phyloP scores from a whole-genome alignment of 2,113 vertebrate species.

The Leptodactylus fuscus region DNA sequence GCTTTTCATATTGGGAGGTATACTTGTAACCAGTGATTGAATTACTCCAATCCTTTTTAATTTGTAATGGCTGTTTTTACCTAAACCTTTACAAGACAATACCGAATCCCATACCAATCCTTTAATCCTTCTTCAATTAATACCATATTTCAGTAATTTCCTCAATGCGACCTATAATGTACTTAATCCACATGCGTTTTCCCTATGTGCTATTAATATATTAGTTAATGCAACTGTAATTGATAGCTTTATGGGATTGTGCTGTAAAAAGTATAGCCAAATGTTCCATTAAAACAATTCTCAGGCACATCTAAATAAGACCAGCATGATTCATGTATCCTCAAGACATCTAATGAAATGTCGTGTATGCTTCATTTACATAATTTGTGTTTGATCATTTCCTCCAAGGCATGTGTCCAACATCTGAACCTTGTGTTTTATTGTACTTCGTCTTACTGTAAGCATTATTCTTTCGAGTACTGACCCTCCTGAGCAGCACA shows the following conservation, averaged over 20 bases:
- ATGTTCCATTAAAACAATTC: conserved; percentile 27
- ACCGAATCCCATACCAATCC: background rate
- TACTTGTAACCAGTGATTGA: background rate
- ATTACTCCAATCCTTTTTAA: background rate
- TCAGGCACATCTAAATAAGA: conserved; percentile 39
- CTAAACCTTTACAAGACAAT: background rate
- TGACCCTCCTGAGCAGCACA: conserved; percentile 29
- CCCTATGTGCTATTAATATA: background rate
- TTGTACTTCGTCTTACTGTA: conserved; percentile 1
- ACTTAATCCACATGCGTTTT: background rate
- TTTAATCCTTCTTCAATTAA: background rate
- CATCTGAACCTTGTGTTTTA: conserved; percentile 39
- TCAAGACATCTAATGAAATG: conserved; percentile 39
- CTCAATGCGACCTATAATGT: background rate
- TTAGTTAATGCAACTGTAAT: conserved; percentile 1
- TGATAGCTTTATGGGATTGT: background rate
- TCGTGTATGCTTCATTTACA: conserved; percentile 41
- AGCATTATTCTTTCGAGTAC: conserved; percentile 19
- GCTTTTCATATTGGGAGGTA: background rate
- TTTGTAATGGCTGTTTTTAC: conserved; percentile 4
- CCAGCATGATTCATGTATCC: conserved; percentile 35
- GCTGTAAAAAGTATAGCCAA: conserved; percentile 10
- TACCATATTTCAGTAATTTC: background rate
- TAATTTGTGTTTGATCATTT: conserved; percentile 52
- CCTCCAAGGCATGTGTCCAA: conserved; percentile 46